Evolutionary conservation across 1,140 invertebrate species (phyloP), one percentile per base, ranked within the genome.

Genomic region (Daktulosphaira vitifoliae): DNA sequence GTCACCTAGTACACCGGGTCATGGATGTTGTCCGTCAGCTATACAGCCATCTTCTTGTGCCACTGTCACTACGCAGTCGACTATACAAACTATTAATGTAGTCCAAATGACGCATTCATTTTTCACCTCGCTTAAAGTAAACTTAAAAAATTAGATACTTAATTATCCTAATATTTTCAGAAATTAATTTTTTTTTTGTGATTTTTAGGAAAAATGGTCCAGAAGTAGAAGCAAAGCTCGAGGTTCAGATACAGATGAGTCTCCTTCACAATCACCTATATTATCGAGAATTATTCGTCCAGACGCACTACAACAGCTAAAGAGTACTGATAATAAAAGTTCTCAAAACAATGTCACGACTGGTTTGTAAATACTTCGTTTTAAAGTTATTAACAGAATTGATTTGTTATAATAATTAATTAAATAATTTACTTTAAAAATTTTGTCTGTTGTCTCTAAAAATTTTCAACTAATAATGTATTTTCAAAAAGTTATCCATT

Each of bases 61-160:
- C 42, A 29, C 59, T 11, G 64, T 39, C 16, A 70, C 76, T 67
- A 70, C 77, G 51, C 68, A 76, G 53, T 74, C 77, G 46, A 68
- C 74, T 8, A 65, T 70, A 53, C 66, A 71, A 59, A 78, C 72
- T 56, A 72, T 78, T 6, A 79, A 82, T 13, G 83, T 85, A 39
- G 79, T 83, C 42, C 84, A 85, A 72, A 82, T 82, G 69, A 85
- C 84, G 1, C 84, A 85, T 70, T 82, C 80, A 16, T 86, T 87
- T 72, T 84, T 87, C 72, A 80, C 81, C 65, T 83, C 84, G 65
- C 72, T 87, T 23, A 83, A 78, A 71, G 78, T 79, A 71, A 74
- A 68, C 68, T 18, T 16, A 5, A 13, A 11, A 33, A 5, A 33
- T 11, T 5, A 11, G 29, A 33, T 33, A 33, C 29, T 33, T 33